A percentile compares a stretch with the other conserved stretches of the same genome.
These are phyloP conservation scores for Diarsia mendica DNA, from an alignment of 2,888 invertebrate genomes.

Conservation along the genomic window DNA sequence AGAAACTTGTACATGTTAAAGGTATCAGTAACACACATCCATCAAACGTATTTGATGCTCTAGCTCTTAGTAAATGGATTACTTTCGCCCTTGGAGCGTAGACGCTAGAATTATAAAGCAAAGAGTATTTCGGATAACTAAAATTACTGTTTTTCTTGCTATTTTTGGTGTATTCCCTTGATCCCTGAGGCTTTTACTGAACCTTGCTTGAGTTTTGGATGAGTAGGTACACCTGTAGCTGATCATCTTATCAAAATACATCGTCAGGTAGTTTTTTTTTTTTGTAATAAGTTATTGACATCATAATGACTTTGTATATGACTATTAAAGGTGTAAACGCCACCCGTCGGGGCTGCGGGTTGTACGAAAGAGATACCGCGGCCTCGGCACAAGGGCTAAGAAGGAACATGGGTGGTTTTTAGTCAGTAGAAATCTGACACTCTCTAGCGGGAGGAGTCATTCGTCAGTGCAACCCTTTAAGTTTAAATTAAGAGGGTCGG, in stretches of 20 bases:
- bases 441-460: no score
- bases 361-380: no score
- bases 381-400: no score
- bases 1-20: constrained; percentile 2
- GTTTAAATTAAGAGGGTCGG: no score
- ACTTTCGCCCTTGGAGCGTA: constrained; percentile 10
- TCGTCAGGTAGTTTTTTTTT: not conserved
- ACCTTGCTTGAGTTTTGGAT: constrained; percentile 3
- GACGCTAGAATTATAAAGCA: constrained; percentile 13
- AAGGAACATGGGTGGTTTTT: no score
- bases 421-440: no score
- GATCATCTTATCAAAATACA: not conserved
- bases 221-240: constrained; percentile 4
- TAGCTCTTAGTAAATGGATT: constrained; percentile 39
- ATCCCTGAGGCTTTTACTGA: constrained; percentile 24
- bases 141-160: constrained; percentile 30
- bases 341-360: no score
- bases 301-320: no score
- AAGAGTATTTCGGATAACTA: constrained; percentile 26
- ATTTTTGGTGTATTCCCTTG: constrained; percentile 35
- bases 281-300: not conserved
- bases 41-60: constrained; percentile 36
- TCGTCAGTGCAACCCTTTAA: no score
- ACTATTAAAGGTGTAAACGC: no score
- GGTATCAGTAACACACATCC: constrained; percentile 31